A percentile compares a stretch with the other conserved stretches of the same genome.
phyloP scores from a whole-genome alignment of 2,888 invertebrate species.

The Cybosia mesomella region DNA sequence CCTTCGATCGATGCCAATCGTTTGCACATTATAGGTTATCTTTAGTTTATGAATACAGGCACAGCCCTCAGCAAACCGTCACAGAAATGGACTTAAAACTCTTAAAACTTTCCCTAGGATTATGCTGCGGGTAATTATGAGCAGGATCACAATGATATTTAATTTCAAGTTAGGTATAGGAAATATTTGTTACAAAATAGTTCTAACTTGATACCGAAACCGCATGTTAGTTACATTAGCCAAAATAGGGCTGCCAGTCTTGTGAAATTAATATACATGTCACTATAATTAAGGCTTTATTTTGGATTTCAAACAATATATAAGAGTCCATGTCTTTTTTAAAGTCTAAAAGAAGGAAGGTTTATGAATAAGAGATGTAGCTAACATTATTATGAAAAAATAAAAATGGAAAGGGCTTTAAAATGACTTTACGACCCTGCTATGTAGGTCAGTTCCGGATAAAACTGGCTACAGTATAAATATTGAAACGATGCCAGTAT shows the following conservation, averaged over 20 bases:
- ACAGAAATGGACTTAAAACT: background rate
- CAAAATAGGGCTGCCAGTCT: conserved; percentile 7
- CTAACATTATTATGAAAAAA: background rate
- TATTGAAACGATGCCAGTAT: background rate
- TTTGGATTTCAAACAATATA: background rate
- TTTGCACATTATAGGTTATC: background rate
- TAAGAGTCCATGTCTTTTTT: background rate
- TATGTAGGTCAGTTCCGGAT: conserved; percentile 5
- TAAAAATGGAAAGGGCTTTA: background rate
- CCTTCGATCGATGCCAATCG: background rate
- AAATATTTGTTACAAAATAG: conserved; percentile 11
- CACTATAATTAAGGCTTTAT: background rate
- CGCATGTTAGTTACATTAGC: conserved; percentile 6
- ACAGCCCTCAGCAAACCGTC: background rate
- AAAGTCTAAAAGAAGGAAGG: background rate
- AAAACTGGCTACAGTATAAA: background rate
- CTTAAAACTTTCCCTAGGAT: background rate
- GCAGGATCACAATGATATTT: background rate
- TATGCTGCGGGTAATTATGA: too few relatives aligned
- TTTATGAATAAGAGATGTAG: background rate
- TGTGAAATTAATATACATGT: background rate
- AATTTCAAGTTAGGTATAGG: background rate
- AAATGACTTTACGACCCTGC: background rate
- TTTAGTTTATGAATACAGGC: background rate
- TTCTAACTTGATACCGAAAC: conserved; percentile 7